A percentile compares a stretch with the other conserved stretches of the same genome.
These are phyloP conservation scores for Drosophila athabasca DNA, from an alignment of 1,140 invertebrate species.

Conservation along the genomic window DNA sequence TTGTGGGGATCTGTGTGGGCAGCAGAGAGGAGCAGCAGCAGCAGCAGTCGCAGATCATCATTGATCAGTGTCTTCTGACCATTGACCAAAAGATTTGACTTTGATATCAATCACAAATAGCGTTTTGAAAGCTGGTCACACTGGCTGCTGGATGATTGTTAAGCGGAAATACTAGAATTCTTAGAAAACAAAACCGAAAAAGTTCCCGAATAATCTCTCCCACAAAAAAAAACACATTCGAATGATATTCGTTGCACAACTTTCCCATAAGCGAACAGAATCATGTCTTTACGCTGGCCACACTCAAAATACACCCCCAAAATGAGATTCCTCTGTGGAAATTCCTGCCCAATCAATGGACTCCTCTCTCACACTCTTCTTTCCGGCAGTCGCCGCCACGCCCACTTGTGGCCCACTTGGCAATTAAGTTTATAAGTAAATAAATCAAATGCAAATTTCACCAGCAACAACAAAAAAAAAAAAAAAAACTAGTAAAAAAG, in stretches of 20 bases:
- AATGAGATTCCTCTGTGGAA: no score
- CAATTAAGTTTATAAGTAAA: conserved; percentile 80
- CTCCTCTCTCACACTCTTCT: conserved; percentile 25
- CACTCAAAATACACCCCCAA: no score
- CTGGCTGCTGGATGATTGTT: no score
- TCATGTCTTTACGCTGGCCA: no score
- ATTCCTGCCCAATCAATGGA: not conserved
- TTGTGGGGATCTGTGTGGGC: no score
- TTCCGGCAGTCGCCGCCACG: not conserved
- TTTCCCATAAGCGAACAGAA: no score
- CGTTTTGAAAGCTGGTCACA: no score
- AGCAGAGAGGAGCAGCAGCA: not conserved
- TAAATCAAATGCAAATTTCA: conserved; percentile 66
- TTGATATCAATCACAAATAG: conserved; percentile 31
- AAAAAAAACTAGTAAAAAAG: conserved; percentile 6
- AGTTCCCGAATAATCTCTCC: no score
- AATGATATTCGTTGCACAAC: no score
- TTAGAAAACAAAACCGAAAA: no score
- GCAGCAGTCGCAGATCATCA: conserved; percentile 31
- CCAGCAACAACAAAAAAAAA: not conserved
- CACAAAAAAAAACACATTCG: no score
- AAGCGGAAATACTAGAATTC: no score
- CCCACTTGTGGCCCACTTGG: conserved; percentile 8
- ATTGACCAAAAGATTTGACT: conserved; percentile 35
- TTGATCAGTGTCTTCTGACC: conserved; percentile 48